Percentiles rank a stretch among this genome's conserved stretches.
phyloP scores from a whole-genome alignment of 2,888 invertebrate species.

The Drosophila glabriapex region DNA sequence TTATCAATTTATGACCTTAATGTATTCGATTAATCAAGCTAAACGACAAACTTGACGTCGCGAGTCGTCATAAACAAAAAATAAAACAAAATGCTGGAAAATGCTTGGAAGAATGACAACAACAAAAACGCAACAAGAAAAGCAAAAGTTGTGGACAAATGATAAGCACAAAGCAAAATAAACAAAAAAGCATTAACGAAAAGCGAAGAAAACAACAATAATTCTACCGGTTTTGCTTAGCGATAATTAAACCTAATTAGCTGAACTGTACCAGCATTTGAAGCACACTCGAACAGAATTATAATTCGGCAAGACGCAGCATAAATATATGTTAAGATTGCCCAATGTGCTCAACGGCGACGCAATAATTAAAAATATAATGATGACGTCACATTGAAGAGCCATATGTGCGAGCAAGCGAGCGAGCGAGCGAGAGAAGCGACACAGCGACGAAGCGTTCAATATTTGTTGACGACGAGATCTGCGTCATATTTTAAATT shows the following conservation, averaged over 20 bases:
- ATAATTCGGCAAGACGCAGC: slow-evolving; percentile 47
- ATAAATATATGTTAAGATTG: slow-evolving; percentile 39
- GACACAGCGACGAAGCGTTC: background rate
- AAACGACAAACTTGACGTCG: slow-evolving; percentile 39
- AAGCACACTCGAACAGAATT: slow-evolving; percentile 45
- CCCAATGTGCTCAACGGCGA: slow-evolving; percentile 23
- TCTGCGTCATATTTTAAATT: slow-evolving; percentile 19
- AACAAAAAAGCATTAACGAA: slow-evolving; percentile 33
- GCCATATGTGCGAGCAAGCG: slow-evolving; percentile 1
- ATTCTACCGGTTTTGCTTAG: slow-evolving; percentile 63
- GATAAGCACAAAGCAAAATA: slow-evolving; percentile 53
- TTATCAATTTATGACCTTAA: slow-evolving; percentile 61
- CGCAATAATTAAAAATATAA: slow-evolving; percentile 69
- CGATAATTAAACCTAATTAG: slow-evolving; percentile 72
- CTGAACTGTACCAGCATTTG: slow-evolving; percentile 52
- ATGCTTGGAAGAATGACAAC: slow-evolving; percentile 13
- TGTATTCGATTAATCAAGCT: slow-evolving; percentile 57
- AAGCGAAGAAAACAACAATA: slow-evolving; percentile 12
- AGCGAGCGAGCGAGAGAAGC: slow-evolving; percentile 17
- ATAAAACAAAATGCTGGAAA: slow-evolving; percentile 5
- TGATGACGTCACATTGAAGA: slow-evolving; percentile 63
- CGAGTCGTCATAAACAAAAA: slow-evolving; percentile 3
- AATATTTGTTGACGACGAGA: slow-evolving; percentile 4
- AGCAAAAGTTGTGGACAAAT: slow-evolving; percentile 35
- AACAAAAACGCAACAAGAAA: slow-evolving; percentile 14